A percentile compares a stretch with the other conserved stretches of the same genome.
Evolutionary conservation across 2,113 vertebrate genomes (phyloP).

Genomic region (Eurypyga helias): DNA sequence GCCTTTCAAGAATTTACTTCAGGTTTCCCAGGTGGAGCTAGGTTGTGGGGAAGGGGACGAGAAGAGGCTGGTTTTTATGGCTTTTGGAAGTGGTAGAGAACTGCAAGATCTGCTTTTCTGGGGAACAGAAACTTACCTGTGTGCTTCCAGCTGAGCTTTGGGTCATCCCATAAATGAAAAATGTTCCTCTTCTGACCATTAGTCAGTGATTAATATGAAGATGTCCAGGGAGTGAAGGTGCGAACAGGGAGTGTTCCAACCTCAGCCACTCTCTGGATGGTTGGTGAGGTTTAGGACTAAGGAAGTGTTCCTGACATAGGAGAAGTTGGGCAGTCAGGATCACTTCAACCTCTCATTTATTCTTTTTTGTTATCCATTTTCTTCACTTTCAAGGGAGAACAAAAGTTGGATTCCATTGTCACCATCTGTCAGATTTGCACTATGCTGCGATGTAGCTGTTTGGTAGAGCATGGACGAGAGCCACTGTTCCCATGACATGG

Average conservation of each 20-base stretch:
- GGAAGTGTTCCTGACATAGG: background rate
- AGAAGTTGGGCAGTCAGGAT: background rate
- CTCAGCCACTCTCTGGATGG: too few relatives aligned
- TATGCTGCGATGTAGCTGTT: background rate
- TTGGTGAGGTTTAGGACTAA: background rate
- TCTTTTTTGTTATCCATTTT: background rate
- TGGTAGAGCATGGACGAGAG: background rate
- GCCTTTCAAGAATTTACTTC: background rate
- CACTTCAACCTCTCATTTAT: background rate
- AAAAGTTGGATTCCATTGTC: background rate
- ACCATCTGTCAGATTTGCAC: background rate
- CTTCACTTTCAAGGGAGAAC: background rate
- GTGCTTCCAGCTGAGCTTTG: background rate
- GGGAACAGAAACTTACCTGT: background rate
- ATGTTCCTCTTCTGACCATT: background rate
- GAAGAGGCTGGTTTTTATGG: background rate
- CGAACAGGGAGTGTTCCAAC: too few relatives aligned
- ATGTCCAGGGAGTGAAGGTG: background rate
- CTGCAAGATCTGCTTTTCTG: background rate
- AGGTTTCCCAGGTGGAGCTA: background rate
- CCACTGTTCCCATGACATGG: background rate
- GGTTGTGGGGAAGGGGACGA: background rate
- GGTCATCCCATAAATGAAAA: background rate
- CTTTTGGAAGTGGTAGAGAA: background rate
- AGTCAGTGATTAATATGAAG: background rate